A percentile compares a stretch with the other conserved stretches of the same genome.
phyloP scores from a whole-genome alignment of 2,797 vertebrate species.

The Pitangus sulphuratus region DNA sequence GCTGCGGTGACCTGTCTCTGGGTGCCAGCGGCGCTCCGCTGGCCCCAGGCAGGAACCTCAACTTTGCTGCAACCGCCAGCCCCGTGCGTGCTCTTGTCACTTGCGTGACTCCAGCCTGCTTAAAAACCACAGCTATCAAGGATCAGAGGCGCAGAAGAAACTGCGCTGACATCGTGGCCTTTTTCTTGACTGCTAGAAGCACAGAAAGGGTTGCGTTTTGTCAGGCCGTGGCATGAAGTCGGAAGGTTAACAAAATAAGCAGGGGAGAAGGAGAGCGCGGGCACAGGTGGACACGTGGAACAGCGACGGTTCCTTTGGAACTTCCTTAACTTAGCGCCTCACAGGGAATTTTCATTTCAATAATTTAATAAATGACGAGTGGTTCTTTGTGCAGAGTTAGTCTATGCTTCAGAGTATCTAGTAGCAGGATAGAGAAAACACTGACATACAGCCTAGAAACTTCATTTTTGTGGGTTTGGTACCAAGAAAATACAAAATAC shows the following conservation, averaged over 20 bases:
- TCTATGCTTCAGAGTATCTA: slow-evolving; percentile 20
- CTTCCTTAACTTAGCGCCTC: slow-evolving; percentile 28
- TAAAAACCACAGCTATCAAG: neutral
- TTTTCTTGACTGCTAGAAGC: neutral
- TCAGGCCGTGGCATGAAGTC: neutral
- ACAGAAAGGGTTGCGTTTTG: neutral
- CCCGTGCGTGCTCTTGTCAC: neutral
- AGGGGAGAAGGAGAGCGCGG: fast-evolving
- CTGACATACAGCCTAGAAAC: slow-evolving; percentile 30
- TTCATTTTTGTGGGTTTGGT: slow-evolving; percentile 32
- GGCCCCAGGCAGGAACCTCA: neutral
- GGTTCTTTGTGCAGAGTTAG: slow-evolving; percentile 38
- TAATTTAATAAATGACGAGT: slow-evolving; percentile 45
- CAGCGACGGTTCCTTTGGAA: neutral
- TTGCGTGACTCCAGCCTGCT: neutral
- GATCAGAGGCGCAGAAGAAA: neutral
- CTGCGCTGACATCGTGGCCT: neutral
- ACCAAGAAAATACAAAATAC: slow-evolving; percentile 58
- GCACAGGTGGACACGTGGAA: fast-evolving
- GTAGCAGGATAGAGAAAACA: slow-evolving; percentile 6
- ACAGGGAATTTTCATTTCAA: slow-evolving; percentile 10
- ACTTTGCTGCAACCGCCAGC: neutral
- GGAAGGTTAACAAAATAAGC: neutral
- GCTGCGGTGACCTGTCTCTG: neutral
- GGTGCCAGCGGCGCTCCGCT: neutral